Conservation (phyloP, 2,113 vertebrate genomes). For the Acanthochromis polyacanthus region DNA sequence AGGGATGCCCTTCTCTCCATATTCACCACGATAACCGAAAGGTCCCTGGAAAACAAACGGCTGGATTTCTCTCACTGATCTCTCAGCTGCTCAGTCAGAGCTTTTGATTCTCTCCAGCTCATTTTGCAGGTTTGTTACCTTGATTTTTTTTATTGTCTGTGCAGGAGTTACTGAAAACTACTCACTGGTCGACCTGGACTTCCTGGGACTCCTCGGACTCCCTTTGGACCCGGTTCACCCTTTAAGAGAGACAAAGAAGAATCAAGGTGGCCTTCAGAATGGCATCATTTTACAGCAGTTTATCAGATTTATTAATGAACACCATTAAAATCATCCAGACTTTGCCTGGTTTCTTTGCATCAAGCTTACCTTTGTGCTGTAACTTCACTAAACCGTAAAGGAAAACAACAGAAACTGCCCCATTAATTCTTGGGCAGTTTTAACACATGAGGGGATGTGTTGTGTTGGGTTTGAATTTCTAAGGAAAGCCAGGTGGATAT, state of each 20-base stretch:
- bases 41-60: slow-evolving; percentile 78
- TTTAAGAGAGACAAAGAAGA: slow-evolving; percentile 70
- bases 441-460: too few relatives aligned
- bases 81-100: too few relatives aligned
- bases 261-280: neutral
- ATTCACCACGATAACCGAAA: slow-evolving; percentile 83
- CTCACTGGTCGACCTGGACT: slow-evolving; percentile 86
- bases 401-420: neutral
- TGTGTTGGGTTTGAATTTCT: too few relatives aligned
- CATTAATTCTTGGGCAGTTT: too few relatives aligned
- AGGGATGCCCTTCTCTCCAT: slow-evolving; percentile 92
- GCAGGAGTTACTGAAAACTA: neutral
- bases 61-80: neutral
- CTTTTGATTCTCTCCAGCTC: too few relatives aligned
- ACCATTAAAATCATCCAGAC: too few relatives aligned
- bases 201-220: slow-evolving; percentile 84
- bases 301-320: neutral
- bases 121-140: neutral
- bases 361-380: slow-evolving; percentile 14
- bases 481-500: too few relatives aligned
- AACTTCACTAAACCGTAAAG: neutral
- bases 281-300: neutral
- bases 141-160: neutral
- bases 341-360: neutral
- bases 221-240: slow-evolving; percentile 89